Base-by-base conservation (phyloP, 2,113 vertebrate genomes). In the Sinocyclocheilus maitianheensis region DNA sequence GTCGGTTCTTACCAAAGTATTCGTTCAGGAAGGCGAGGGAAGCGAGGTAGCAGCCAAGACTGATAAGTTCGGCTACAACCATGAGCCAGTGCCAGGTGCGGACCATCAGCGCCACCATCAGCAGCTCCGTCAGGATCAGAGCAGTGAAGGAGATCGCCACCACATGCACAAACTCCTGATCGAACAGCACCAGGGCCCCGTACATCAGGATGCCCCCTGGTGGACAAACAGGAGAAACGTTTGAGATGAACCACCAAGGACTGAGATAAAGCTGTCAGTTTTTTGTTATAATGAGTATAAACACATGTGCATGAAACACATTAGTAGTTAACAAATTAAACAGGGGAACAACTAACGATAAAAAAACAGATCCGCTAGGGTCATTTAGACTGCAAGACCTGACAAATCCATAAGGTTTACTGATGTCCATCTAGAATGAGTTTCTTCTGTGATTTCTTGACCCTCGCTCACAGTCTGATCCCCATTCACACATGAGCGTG, bases 71-170 rank as follows among this genome's bases (percentile, higher is more conserved):
- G 0, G 97, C 98, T 92, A 97, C 90, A 40, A 96, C 97, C 98
- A 99, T 99, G 88, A 99, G 96, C 96, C 97, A 99, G 94, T 99
- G 98, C 98, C 98, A 99, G 0, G 97, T 99, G 3, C 98, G 93
- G 84, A 99, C 91, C 1, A 96, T 98, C 88, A 99, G 94, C 1
- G 98, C 98, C 93, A 99, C 98, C 98, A 99, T 99, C 90, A 99
- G 96, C 90, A 99, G 96, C 93, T 99, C 98, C 0, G 98, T 99
- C 88, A 99, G 91, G 89, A 99, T 92, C 14, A 99, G 96, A 1
- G 98, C 97, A 2, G 98, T 99, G 95, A 99, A 99, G 79, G 98
- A 99, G 95, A 99, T 99, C 92, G 97, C 97, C 87, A 99, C 97
- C 0, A 99, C 98, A 0, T 99, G 97, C 43, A 99, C 97, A 5